Conservation (phyloP, 2,113 vertebrate genomes). For the Oxyura jamaicensis region DNA sequence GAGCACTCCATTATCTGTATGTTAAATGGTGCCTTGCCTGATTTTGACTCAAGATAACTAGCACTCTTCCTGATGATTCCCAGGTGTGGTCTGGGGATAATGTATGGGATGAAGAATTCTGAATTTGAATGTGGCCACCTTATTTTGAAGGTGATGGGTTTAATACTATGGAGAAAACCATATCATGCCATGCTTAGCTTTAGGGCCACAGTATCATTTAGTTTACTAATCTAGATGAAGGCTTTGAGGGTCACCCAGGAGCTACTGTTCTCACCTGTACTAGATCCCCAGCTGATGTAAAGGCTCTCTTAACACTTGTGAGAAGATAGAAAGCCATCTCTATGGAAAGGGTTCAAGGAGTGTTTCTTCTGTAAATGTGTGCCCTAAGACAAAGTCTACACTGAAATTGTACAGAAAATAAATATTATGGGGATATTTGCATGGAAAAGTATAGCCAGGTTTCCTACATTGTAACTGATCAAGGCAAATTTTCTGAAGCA, state of each 20-base stretch:
- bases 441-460: not conserved
- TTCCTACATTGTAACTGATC: not conserved
- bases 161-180: not conserved
- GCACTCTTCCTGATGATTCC: conserved; percentile 43
- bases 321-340: not conserved
- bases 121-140: not conserved
- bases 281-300: not conserved
- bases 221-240: not conserved
- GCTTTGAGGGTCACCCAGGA: not conserved
- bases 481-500: not conserved
- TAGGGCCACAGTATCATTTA: not conserved
- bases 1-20: conserved; percentile 39
- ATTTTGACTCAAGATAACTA: conserved; percentile 59
- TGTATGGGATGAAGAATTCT: not conserved
- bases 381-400: not conserved
- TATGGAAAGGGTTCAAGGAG: not conserved
- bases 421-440: not conserved
- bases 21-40: conserved; percentile 51
- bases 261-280: not conserved
- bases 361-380: not conserved
- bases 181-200: not conserved
- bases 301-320: not conserved
- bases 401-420: not conserved
- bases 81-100: conserved; percentile 40
- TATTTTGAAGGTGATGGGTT: not conserved